Percentiles rank a stretch among this genome's conserved stretches.
phyloP scores from a whole-genome alignment of 2,888 invertebrate species.

The Archips crataeganus region DNA sequence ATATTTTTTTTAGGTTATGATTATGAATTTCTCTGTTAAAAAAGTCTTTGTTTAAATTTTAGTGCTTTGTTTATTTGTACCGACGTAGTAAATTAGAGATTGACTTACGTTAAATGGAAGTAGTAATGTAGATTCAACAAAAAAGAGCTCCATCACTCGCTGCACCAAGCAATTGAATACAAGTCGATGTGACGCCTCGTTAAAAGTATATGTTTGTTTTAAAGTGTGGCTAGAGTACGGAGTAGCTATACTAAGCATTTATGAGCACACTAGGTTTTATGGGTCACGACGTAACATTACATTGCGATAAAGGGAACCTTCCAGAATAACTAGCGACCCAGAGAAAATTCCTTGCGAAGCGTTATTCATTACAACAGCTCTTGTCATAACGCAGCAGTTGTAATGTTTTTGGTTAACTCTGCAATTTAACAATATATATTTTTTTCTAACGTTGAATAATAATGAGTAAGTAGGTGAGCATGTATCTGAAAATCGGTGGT shows the following conservation, averaged over 20 bases:
- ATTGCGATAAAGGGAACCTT: neutral
- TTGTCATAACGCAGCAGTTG: too few species aligned
- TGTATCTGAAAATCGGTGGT: too few species aligned
- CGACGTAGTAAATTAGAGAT: neutral
- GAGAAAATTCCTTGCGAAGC: constrained; percentile 12
- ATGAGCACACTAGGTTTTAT: neutral
- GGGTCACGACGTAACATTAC: neutral
- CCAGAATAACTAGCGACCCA: neutral
- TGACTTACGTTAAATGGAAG: neutral
- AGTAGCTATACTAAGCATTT: neutral
- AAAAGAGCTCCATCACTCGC: neutral
- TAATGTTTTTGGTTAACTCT: too few species aligned
- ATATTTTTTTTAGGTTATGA: too few species aligned
- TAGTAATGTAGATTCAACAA: neutral
- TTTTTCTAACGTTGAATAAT: too few species aligned
- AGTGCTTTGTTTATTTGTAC: too few species aligned
- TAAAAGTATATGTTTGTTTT: neutral
- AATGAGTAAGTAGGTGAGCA: too few species aligned
- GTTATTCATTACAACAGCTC: neutral
- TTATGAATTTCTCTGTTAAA: too few species aligned
- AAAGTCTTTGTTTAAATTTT: too few species aligned
- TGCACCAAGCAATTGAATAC: neutral
- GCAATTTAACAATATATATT: too few species aligned
- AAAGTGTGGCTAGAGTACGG: neutral
- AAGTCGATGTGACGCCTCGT: neutral